Conservation (phyloP, 2,888 invertebrate species). For the Metacarcinus magister region DNA sequence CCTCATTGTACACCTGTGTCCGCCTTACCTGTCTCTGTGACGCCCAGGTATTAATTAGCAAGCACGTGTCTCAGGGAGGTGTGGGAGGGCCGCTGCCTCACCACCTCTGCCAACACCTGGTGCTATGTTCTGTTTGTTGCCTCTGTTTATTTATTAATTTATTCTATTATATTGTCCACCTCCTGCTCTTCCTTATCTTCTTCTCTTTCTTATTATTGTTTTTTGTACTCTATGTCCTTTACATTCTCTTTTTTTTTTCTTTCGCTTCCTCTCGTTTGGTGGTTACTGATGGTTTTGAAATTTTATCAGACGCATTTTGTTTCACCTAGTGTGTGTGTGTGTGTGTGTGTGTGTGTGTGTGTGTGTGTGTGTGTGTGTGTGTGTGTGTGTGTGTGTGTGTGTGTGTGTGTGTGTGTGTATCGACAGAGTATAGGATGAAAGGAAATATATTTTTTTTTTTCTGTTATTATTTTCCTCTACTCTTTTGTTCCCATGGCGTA, state of each 20-base stretch:
- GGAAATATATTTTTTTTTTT: no score
- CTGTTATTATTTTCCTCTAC: not conserved
- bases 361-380: conserved; percentile 39
- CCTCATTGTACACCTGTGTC: no score
- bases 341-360: not conserved
- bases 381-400: conserved; percentile 34
- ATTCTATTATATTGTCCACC: no score
- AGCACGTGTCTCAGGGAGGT: not conserved
- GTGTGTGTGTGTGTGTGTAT: not conserved
- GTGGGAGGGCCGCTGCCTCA: no score
- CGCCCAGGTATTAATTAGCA: not conserved
- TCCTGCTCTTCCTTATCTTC: no score
- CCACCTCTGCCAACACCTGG: no score
- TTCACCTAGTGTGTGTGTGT: not conserved
- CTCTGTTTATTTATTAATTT: not conserved
- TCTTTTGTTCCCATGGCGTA: not conserved
- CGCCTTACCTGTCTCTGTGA: not conserved
- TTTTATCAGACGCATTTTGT: no score
- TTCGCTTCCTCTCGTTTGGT: not conserved
- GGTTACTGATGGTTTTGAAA: not conserved
- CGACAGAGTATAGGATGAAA: not conserved
- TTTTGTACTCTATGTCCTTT: not conserved
- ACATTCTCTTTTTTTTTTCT: not conserved
- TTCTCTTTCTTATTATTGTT: no score
- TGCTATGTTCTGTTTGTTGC: no score